Evolutionary conservation across 1,140 invertebrate genomes (phyloP).

Genomic region (Stegodyphus dumicola): DNA sequence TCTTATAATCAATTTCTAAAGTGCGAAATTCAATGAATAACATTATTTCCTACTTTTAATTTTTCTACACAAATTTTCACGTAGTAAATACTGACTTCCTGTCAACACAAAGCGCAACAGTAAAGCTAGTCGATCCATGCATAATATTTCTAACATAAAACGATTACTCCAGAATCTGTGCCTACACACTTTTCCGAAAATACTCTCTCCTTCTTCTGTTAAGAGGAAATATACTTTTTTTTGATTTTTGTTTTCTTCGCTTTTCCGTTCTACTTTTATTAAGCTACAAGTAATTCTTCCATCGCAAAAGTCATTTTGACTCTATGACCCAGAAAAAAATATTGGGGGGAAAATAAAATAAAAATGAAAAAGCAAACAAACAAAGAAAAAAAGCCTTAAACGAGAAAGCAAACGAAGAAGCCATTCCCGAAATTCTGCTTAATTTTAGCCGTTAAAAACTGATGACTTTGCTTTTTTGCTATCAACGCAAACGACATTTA

Average conservation of each 20-base stretch:
- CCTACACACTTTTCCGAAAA: too few species aligned
- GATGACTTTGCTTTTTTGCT: constrained; percentile 55
- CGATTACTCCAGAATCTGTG: too few species aligned
- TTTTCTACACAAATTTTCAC: too few species aligned
- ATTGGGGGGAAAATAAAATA: background rate
- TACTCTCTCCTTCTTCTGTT: too few species aligned
- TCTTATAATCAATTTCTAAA: too few species aligned
- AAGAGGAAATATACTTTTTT: too few species aligned
- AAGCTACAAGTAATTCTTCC: constrained; percentile 52
- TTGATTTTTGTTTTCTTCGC: background rate
- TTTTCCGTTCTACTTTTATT: constrained; percentile 35
- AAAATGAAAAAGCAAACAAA: constrained; percentile 17
- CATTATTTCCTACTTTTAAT: too few species aligned
- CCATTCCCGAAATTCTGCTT: constrained; percentile 44
- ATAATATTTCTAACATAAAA: too few species aligned
- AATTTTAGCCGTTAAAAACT: constrained; percentile 58
- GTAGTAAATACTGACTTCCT: too few species aligned
- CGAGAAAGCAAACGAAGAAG: background rate
- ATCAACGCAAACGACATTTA: constrained; percentile 56
- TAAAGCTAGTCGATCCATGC: too few species aligned
- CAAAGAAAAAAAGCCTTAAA: background rate
- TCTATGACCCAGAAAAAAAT: constrained; percentile 15
- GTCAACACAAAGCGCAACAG: too few species aligned
- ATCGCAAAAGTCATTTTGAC: constrained; percentile 43
- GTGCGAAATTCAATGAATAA: too few species aligned